phyloP scores from a whole-genome alignment of 2,797 vertebrate genomes.

The Bradypodion pumilum region DNA sequence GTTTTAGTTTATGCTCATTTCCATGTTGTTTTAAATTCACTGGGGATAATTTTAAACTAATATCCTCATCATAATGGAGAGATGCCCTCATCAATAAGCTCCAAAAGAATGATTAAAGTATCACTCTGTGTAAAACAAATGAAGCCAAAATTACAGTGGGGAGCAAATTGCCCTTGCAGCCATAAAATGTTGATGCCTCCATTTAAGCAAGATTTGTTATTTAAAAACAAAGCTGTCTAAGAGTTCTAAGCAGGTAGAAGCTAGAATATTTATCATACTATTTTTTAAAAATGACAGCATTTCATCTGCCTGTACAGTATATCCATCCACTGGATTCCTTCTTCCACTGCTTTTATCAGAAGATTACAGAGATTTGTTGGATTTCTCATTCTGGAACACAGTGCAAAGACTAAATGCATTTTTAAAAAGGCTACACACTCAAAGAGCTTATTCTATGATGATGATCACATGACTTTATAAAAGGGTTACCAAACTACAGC shows the following conservation, averaged over 20 bases:
- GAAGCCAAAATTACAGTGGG: conserved; percentile 74
- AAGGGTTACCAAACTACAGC: too few species aligned
- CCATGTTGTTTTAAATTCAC: conserved; percentile 75
- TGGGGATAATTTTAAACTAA: conserved; percentile 78
- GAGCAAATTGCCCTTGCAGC: conserved; percentile 76
- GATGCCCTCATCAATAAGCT: conserved; percentile 77
- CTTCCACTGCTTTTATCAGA: too few species aligned
- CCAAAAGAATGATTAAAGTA: conserved; percentile 78
- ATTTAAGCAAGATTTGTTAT: conserved; percentile 72
- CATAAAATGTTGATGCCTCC: conserved; percentile 68
- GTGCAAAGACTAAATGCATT: too few species aligned
- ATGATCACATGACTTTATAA: too few species aligned
- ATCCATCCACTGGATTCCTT: neutral
- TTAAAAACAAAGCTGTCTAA: conserved; percentile 31
- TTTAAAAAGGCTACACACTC: too few species aligned
- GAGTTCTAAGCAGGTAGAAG: conserved; percentile 45
- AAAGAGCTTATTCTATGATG: too few species aligned
- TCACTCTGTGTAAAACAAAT: conserved; percentile 75
- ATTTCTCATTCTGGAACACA: too few species aligned
- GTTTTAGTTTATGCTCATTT: conserved; percentile 67
- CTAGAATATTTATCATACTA: conserved; percentile 30
- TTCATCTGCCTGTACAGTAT: conserved; percentile 19
- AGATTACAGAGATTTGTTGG: too few species aligned
- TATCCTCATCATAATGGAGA: conserved; percentile 75
- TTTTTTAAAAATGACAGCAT: conserved; percentile 41